A percentile compares a stretch with the other conserved stretches of the same genome.
These are phyloP conservation scores for Apantesis nais DNA, from an alignment of 2,888 invertebrate species.

Conservation along the genomic window DNA sequence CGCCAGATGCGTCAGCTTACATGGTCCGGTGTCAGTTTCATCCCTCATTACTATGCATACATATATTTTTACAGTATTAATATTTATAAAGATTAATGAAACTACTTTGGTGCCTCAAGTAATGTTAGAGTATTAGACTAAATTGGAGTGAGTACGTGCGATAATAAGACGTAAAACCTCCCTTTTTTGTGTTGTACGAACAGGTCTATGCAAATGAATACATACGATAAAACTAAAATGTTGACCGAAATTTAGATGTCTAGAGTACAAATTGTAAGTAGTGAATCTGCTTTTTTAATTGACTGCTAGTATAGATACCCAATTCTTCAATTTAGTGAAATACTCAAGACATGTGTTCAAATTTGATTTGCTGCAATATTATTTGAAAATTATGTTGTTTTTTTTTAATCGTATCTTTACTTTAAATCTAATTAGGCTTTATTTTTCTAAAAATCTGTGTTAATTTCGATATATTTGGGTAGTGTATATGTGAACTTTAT, in stretches of 20 bases:
- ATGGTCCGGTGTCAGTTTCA: constrained; percentile 25
- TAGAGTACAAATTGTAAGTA: constrained; percentile 3
- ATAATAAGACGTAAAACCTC: not conserved
- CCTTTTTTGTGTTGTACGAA: not conserved
- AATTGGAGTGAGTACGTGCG: constrained; percentile 28
- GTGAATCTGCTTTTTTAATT: not conserved
- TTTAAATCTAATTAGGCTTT: no score
- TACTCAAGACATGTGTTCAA: constrained; percentile 24
- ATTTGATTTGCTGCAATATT: constrained; percentile 25
- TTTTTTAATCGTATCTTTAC: no score
- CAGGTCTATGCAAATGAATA: not conserved
- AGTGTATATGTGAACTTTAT: no score
- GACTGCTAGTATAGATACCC: not conserved
- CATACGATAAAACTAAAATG: not conserved
- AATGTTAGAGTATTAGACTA: constrained; percentile 29
- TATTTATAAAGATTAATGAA: constrained; percentile 25
- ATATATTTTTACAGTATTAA: constrained; percentile 28
- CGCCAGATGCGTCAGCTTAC: not conserved
- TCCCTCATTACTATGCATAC: constrained; percentile 27
- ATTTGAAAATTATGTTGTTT: not conserved
- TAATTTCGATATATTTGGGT: no score
- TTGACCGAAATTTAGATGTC: not conserved
- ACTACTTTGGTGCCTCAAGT: constrained; percentile 35
- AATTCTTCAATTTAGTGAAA: constrained; percentile 35
- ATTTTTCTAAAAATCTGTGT: no score